Conservation (phyloP, 2,888 invertebrate species). For the Leptinotarsa haldemani region DNA sequence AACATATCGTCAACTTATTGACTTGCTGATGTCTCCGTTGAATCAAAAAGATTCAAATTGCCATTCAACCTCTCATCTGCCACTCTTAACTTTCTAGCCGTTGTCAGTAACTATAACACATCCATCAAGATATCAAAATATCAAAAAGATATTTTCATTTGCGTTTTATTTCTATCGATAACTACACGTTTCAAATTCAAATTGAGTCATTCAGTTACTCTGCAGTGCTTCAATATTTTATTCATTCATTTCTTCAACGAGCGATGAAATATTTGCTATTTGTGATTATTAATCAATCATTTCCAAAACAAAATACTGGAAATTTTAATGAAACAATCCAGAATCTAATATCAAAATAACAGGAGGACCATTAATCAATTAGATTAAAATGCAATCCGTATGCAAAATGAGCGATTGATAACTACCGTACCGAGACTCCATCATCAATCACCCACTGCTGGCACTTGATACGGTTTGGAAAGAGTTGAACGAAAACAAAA, state of each 20-base stretch:
- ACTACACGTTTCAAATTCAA: too few species aligned
- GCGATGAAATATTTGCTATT: neutral
- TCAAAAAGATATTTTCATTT: too few species aligned
- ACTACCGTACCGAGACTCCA: slow-evolving; percentile 12
- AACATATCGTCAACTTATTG: too few species aligned
- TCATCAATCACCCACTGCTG: slow-evolving; percentile 25
- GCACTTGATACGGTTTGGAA: slow-evolving; percentile 22
- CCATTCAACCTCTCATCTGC: too few species aligned
- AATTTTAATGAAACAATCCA: slow-evolving; percentile 20
- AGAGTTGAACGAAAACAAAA: slow-evolving; percentile 22
- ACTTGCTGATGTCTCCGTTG: too few species aligned
- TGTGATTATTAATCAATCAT: neutral
- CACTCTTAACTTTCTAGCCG: too few species aligned
- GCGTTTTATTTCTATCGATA: too few species aligned
- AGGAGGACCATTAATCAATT: slow-evolving; percentile 23
- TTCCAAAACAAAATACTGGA: neutral
- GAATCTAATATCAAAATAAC: slow-evolving; percentile 8
- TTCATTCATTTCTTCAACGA: neutral
- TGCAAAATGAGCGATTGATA: slow-evolving; percentile 26
- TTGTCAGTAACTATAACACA: too few species aligned
- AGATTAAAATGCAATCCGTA: slow-evolving; percentile 25
- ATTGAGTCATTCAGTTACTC: too few species aligned
- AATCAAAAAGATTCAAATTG: too few species aligned
- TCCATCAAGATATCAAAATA: too few species aligned
- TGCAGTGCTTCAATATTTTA: neutral